Conservation (phyloP, 2,888 invertebrate genomes). For the Apocheima hispidaria region DNA sequence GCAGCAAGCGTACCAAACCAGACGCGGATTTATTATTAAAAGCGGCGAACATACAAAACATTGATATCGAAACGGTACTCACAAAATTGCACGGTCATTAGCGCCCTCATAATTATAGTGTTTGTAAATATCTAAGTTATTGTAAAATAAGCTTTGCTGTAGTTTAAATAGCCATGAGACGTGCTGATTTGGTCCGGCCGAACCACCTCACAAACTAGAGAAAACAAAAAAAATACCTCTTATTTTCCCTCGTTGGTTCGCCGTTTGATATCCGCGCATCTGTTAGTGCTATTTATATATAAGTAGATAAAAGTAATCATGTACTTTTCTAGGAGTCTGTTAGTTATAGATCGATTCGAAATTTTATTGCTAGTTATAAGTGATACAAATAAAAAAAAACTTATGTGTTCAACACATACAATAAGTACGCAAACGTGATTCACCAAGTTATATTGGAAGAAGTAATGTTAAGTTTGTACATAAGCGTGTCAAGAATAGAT, state of each 20-base stretch:
- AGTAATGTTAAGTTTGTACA: slow-evolving; percentile 20
- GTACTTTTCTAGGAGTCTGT: slow-evolving; percentile 1
- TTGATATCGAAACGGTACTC: slow-evolving; percentile 80
- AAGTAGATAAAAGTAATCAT: not conserved
- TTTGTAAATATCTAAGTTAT: slow-evolving; percentile 31
- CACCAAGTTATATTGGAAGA: slow-evolving; percentile 19
- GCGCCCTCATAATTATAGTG: slow-evolving; percentile 23
- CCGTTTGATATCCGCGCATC: no score
- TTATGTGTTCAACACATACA: slow-evolving; percentile 63
- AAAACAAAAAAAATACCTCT: no score
- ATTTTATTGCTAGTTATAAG: slow-evolving; percentile 8
- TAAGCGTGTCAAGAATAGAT: slow-evolving; percentile 25
- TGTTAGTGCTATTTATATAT: no score
- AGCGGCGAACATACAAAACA: slow-evolving; percentile 74
- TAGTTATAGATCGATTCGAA: not conserved
- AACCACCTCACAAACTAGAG: no score
- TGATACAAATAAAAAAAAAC: slow-evolving; percentile 33
- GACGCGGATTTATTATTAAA: slow-evolving; percentile 69
- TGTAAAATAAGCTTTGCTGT: slow-evolving; percentile 14
- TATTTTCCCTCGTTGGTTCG: no score
- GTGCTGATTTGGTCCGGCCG: no score
- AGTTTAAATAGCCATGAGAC: no score
- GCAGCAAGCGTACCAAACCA: slow-evolving; percentile 67
- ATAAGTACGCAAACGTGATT: slow-evolving; percentile 28
- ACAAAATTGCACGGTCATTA: slow-evolving; percentile 79